Conservation (phyloP, 2,113 vertebrate species). For the Camelus bactrianus region DNA sequence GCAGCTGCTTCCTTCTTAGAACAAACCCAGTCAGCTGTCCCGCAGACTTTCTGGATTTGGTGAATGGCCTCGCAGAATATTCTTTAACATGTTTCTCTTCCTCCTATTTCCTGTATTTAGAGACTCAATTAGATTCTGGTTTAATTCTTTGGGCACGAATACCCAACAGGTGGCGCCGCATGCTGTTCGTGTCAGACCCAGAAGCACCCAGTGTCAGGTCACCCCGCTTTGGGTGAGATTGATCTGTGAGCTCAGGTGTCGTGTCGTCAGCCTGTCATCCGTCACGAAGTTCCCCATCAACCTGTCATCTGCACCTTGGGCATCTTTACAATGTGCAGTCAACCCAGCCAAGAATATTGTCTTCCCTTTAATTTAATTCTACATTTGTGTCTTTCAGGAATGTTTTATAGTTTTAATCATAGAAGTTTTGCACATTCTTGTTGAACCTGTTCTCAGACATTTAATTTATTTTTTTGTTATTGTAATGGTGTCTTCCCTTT, state of each 20-base stretch:
- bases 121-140: neutral
- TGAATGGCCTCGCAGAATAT: neutral
- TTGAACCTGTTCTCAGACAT: neutral
- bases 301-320: neutral
- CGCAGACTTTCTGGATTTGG: neutral
- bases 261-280: neutral
- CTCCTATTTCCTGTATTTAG: neutral
- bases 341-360: neutral
- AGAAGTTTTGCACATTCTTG: neutral
- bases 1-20: neutral
- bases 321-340: neutral
- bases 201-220: neutral
- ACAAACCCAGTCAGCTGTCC: neutral
- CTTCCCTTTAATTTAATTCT: neutral
- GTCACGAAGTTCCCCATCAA: neutral
- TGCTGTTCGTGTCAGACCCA: neutral
- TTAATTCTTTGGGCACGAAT: neutral
- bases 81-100: neutral
- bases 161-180: neutral
- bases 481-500: neutral
- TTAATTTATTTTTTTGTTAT: neutral
- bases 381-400: neutral
- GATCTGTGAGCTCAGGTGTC: neutral
- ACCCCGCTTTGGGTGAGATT: neutral
- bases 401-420: neutral